Conservation (phyloP, 2,113 vertebrate species). For the Alosa alosa region DNA sequence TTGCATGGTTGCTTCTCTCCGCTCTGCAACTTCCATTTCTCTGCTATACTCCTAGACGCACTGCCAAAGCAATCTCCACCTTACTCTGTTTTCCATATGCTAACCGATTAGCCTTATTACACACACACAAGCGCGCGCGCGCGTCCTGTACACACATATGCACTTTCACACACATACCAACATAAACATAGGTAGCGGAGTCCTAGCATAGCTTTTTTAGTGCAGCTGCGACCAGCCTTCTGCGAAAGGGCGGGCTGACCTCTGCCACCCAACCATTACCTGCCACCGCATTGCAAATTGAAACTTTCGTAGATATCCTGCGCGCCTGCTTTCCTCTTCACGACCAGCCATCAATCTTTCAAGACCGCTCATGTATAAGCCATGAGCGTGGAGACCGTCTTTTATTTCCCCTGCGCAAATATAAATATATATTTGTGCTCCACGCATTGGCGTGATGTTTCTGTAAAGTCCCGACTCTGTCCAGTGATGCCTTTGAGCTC, state of each 20-base stretch:
- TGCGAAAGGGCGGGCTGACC: neutral
- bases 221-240: neutral
- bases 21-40: neutral
- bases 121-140: too few relatives aligned
- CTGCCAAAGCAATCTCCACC: constrained; percentile 55
- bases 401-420: constrained; percentile 17
- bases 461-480: neutral
- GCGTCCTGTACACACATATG: neutral
- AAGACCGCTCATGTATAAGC: constrained; percentile 45
- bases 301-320: constrained; percentile 24
- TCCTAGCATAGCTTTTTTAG: neutral
- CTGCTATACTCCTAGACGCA: constrained; percentile 34
- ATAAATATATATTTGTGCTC: constrained; percentile 9
- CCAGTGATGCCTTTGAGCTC: neutral
- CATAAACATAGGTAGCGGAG: neutral
- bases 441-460: neutral
- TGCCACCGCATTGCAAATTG: constrained; percentile 25
- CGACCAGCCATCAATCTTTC: constrained; percentile 44
- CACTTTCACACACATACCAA: constrained; percentile 22
- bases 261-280: neutral
- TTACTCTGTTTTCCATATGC: constrained; percentile 54
- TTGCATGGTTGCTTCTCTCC: neutral
- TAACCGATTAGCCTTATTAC: neutral
- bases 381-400: constrained; percentile 34
- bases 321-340: constrained; percentile 25